A percentile compares a stretch with the other conserved stretches of the same genome.
Evolutionary conservation across 2,888 invertebrate species (phyloP).

Genomic region (Sarcophaga rosellei): DNA sequence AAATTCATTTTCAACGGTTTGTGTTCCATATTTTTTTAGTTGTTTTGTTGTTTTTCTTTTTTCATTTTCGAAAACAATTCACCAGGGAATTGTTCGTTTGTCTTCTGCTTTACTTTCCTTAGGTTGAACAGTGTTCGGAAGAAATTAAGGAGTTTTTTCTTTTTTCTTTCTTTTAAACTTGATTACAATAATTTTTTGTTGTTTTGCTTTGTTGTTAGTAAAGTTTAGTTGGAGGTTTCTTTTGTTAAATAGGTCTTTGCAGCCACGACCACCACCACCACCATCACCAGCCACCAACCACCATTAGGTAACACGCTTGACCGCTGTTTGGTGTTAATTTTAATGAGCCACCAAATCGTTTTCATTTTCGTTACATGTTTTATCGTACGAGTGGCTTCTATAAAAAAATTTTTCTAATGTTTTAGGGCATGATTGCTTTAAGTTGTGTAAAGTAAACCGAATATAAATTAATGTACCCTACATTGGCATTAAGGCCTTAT

Average conservation of each 20-base stretch:
- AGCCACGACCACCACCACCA: too few species aligned
- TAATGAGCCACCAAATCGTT: slow-evolving; percentile 62
- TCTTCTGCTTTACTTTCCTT: slow-evolving; percentile 35
- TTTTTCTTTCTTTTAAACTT: not conserved
- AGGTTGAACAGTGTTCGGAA: not conserved
- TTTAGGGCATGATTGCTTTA: slow-evolving; percentile 9
- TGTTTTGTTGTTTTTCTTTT: not conserved
- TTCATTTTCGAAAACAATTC: slow-evolving; percentile 22
- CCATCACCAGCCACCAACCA: not conserved
- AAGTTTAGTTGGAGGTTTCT: slow-evolving; percentile 9
- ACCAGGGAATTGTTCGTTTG: slow-evolving; percentile 48
- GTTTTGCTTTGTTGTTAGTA: not conserved
- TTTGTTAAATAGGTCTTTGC: not conserved
- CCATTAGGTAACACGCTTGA: slow-evolving; percentile 51
- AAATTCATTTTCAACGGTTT: slow-evolving; percentile 27
- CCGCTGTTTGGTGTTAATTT: slow-evolving; percentile 57
- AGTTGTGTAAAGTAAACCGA: not conserved
- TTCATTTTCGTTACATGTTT: slow-evolving; percentile 17
- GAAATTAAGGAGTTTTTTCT: not conserved
- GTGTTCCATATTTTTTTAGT: not conserved
- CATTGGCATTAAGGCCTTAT: not conserved
- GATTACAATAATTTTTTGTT: not conserved
- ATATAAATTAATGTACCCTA: not conserved
- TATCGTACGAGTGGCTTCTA: not conserved
- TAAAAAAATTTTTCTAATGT: not conserved